Conservation (phyloP, 30 jellyfish, hydroid and myxozoan genomes). For the Aurelia aurita region DNA sequence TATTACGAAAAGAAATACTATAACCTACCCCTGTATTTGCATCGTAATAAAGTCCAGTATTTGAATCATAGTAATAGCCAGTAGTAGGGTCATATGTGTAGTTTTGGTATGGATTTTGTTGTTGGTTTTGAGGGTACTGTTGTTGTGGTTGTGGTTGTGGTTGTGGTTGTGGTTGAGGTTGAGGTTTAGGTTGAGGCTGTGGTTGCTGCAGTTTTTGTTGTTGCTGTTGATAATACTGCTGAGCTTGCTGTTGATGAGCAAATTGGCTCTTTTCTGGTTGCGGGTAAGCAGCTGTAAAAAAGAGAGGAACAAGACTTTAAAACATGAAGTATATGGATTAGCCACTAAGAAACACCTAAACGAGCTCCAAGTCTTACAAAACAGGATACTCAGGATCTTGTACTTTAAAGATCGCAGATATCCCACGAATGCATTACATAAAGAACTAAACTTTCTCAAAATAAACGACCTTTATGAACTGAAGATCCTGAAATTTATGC, state of each 20-base stretch:
- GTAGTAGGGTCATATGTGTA: constrained; percentile 83
- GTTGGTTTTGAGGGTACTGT: constrained; percentile 38
- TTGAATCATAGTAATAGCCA: constrained; percentile 94
- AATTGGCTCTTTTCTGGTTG: background rate
- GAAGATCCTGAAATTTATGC: too few relatives aligned
- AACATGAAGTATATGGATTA: too few relatives aligned
- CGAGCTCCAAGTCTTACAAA: too few relatives aligned
- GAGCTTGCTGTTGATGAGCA: constrained; percentile 26
- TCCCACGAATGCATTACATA: too few relatives aligned
- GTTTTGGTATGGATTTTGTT: background rate
- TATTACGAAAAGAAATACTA: background rate
- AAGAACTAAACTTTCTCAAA: too few relatives aligned
- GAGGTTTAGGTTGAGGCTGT: too few relatives aligned
- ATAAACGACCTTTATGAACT: too few relatives aligned
- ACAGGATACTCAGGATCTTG: too few relatives aligned
- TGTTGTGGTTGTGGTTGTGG: constrained; percentile 24
- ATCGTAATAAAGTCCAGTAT: constrained; percentile 88
- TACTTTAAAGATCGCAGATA: too few relatives aligned
- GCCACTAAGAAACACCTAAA: too few relatives aligned
- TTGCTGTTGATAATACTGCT: constrained; percentile 28
- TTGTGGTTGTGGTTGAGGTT: too few relatives aligned
- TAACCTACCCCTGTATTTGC: constrained; percentile 91
- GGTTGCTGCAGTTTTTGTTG: background rate
- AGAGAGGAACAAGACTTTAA: background rate
- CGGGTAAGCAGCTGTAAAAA: background rate